Conservation (phyloP, 2,797 vertebrate species). For the Sebastes cheni region DNA sequence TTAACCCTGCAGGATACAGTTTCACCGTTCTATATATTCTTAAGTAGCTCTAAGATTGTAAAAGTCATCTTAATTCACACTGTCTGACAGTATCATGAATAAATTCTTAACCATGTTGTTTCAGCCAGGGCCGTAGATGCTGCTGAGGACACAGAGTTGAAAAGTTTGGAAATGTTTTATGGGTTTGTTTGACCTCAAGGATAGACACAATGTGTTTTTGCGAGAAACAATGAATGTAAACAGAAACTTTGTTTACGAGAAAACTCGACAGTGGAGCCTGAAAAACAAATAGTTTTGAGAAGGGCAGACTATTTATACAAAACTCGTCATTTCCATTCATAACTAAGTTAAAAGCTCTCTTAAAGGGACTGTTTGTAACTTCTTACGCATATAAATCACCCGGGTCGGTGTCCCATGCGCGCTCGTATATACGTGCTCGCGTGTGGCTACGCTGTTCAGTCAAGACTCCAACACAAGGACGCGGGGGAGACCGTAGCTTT, state of each 20-base stretch:
- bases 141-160: background rate
- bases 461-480: too few relatives aligned
- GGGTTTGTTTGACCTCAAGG: background rate
- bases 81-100: background rate
- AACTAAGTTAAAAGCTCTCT: too few relatives aligned
- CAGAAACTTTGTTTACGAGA: background rate
- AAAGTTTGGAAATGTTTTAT: background rate
- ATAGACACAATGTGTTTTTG: background rate
- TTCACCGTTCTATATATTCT: background rate
- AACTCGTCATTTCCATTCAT: background rate
- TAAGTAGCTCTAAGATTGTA: background rate
- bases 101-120: background rate
- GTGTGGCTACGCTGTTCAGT: too few relatives aligned
- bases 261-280: background rate
- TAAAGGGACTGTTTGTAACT: too few relatives aligned
- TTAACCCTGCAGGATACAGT: background rate
- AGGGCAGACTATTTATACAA: background rate
- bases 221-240: background rate
- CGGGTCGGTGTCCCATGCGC: too few relatives aligned
- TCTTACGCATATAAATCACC: too few relatives aligned
- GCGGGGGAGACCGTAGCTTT: too few relatives aligned
- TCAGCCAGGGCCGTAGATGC: background rate
- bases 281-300: background rate
- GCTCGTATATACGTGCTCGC: too few relatives aligned
- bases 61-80: background rate